A percentile compares a stretch with the other conserved stretches of the same genome.
Evolutionary conservation across 2,888 invertebrate species (phyloP).

Genomic region (Melanostoma scalare): DNA sequence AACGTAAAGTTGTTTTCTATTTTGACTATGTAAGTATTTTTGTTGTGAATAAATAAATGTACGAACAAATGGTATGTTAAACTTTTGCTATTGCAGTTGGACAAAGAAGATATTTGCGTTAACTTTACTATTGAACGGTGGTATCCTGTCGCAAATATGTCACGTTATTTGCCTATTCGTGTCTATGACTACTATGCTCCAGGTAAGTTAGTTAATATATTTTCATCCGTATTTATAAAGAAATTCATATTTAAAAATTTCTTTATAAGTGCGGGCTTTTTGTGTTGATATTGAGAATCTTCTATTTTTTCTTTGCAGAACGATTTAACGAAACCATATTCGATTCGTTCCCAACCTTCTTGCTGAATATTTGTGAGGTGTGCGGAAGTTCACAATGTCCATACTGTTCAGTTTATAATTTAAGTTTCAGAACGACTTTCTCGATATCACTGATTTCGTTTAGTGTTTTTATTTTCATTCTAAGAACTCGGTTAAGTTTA

Average conservation of each 20-base stretch:
- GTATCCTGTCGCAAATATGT: constrained; percentile 98
- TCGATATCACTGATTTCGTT: constrained; percentile 78
- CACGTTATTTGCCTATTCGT: constrained; percentile 92
- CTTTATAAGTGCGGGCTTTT: no score
- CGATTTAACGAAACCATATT: constrained; percentile 96
- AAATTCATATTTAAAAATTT: constrained; percentile 12
- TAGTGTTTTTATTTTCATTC: constrained; percentile 79
- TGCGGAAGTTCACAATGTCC: constrained; percentile 97
- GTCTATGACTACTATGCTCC: constrained; percentile 98
- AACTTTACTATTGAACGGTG: constrained; percentile 96
- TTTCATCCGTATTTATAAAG: neutral
- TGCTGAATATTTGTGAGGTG: constrained; percentile 95
- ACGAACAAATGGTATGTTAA: no score
- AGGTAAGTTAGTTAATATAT: constrained; percentile 84
- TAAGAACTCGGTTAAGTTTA: constrained; percentile 50
- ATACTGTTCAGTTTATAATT: constrained; percentile 93
- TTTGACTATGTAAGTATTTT: constrained; percentile 92
- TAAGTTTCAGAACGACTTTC: constrained; percentile 79
- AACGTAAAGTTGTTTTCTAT: constrained; percentile 94
- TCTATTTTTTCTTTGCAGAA: constrained; percentile 85
- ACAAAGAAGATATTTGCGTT: constrained; percentile 92
- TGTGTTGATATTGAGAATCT: no score
- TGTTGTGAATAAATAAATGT: no score
- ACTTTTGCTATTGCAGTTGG: constrained; percentile 85
- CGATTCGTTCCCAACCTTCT: constrained; percentile 92